These are phyloP conservation scores for Oreochromis spilurus DNA, from an alignment of 2,113 vertebrate species.

Conservation along the genomic window DNA sequence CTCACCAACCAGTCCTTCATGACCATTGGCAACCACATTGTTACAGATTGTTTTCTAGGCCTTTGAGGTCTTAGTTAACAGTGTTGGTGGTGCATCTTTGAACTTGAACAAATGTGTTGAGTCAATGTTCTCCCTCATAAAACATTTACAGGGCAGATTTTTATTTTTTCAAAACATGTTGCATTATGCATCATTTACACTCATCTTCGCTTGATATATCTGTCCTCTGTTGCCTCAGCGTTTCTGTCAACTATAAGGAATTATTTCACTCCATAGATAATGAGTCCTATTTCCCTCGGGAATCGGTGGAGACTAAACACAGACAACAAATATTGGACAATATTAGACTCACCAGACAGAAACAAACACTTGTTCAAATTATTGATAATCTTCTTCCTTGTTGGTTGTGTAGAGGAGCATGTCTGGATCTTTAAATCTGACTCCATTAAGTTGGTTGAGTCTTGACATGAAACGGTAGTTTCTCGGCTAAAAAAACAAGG, in stretches of 20 bases:
- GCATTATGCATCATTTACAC: not conserved
- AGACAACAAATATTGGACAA: not conserved
- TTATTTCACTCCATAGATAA: not conserved
- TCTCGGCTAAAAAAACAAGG: not conserved
- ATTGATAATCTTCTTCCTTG: not conserved
- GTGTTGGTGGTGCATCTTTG: not conserved
- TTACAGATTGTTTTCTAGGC: not conserved
- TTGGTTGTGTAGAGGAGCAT: not conserved
- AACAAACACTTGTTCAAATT: not conserved
- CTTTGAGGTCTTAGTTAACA: not conserved
- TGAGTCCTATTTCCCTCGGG: not conserved
- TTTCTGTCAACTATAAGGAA: not conserved
- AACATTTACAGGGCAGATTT: not conserved
- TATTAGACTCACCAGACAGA: not conserved
- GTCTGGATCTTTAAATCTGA: not conserved
- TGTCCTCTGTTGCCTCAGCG: not conserved
- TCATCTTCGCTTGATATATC: not conserved
- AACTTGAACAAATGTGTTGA: not conserved
- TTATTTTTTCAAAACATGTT: not conserved
- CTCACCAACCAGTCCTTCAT: not conserved
- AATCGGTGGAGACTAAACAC: not conserved
- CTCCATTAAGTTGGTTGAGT: not conserved
- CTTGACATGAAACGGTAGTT: not conserved
- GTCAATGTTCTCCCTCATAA: not conserved
- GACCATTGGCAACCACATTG: not conserved